Percentiles rank a stretch among this genome's conserved stretches.
phyloP scores from a whole-genome alignment of 2,113 vertebrate genomes.

The Chitala chitala region DNA sequence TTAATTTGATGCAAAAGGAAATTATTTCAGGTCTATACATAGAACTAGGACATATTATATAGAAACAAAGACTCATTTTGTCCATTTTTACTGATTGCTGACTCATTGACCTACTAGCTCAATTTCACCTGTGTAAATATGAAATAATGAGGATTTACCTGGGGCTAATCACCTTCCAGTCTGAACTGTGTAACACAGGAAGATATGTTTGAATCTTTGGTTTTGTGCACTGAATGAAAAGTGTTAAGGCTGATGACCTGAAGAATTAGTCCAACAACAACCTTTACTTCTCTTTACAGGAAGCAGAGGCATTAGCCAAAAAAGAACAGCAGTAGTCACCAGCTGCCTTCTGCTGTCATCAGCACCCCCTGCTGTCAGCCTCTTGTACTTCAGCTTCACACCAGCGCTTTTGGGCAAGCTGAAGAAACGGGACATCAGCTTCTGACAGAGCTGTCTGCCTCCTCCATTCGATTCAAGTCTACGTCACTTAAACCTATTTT shows the following conservation, averaged over 20 bases:
- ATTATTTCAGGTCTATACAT: too few relatives aligned
- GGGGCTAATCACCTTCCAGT: too few relatives aligned
- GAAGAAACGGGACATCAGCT: background rate
- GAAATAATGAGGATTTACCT: too few relatives aligned
- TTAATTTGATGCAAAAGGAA: too few relatives aligned
- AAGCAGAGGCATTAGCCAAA: conserved; percentile 60
- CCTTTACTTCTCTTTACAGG: conserved; percentile 43
- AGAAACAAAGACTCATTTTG: too few relatives aligned
- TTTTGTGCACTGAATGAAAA: background rate
- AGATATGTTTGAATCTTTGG: too few relatives aligned
- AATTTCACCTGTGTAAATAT: too few relatives aligned
- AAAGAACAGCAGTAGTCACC: conserved; percentile 58
- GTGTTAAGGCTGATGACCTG: background rate
- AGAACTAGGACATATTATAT: too few relatives aligned
- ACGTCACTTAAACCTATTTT: background rate
- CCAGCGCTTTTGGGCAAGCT: conserved; percentile 21
- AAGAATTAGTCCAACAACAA: background rate
- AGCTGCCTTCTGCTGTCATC: conserved; percentile 25
- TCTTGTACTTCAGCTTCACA: conserved; percentile 20
- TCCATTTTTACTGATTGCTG: too few relatives aligned
- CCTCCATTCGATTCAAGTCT: background rate
- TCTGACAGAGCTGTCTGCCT: background rate
- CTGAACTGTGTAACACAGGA: too few relatives aligned
- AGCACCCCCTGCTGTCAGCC: conserved; percentile 8
- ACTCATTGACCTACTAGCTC: too few relatives aligned